Evolutionary conservation across 2,113 vertebrate genomes (phyloP).

Genomic region (Myocastor coypus): DNA sequence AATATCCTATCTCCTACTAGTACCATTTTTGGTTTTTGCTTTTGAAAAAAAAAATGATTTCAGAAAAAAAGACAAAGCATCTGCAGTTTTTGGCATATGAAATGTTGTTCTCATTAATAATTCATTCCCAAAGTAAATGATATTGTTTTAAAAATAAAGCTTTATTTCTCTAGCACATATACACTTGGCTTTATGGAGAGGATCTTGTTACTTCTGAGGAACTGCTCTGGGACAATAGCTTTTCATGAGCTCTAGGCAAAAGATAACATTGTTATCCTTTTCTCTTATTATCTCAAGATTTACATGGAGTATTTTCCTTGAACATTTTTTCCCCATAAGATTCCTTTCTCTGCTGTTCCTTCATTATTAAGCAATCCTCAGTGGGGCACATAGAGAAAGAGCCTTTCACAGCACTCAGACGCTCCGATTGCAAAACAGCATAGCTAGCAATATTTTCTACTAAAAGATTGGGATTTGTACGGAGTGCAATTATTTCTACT

Average conservation of each 20-base stretch:
- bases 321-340: conserved; percentile 23
- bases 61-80: background rate
- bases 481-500: conserved; percentile 27
- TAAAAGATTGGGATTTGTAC: conserved; percentile 9
- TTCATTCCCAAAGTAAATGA: conserved; percentile 40
- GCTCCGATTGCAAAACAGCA: conserved; percentile 22
- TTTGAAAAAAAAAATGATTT: conserved; percentile 22
- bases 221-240: conserved; percentile 9
- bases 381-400: background rate
- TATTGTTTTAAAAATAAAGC: conserved; percentile 40
- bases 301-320: conserved; percentile 53
- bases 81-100: conserved; percentile 42
- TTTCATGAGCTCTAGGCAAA: conserved; percentile 48
- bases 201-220: conserved; percentile 24
- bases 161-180: conserved; percentile 34
- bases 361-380: conserved; percentile 54
- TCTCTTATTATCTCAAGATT: conserved; percentile 60
- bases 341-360: conserved; percentile 43
- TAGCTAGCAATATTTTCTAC: conserved; percentile 9
- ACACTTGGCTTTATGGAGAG: conserved; percentile 40
- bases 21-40: background rate
- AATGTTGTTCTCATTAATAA: conserved; percentile 49
- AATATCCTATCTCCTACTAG: background rate
- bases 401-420: conserved; percentile 42
- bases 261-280: conserved; percentile 36